These are phyloP conservation scores for Heliangelus exortis DNA, from an alignment of 2,797 vertebrate species.

Conservation along the genomic window DNA sequence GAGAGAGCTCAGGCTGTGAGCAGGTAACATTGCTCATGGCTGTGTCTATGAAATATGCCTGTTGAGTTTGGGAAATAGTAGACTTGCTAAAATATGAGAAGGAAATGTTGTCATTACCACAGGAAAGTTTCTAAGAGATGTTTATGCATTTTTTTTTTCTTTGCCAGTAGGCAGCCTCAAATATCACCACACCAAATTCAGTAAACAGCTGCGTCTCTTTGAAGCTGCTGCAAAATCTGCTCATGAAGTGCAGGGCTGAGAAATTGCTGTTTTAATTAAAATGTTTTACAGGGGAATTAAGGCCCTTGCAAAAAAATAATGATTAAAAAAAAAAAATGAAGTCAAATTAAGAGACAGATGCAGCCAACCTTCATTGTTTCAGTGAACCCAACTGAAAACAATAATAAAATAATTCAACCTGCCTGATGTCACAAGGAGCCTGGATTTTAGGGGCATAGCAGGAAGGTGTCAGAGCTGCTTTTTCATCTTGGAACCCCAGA, in stretches of 20 bases:
- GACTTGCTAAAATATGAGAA: conserved; percentile 37
- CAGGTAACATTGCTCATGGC: not conserved
- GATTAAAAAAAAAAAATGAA: conserved; percentile 38
- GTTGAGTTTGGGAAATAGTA: conserved; percentile 36
- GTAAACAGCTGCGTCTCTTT: conserved; percentile 49
- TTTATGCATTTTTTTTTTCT: conserved; percentile 46
- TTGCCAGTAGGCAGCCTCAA: conserved; percentile 43
- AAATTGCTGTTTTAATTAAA: conserved; percentile 57
- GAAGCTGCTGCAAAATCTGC: conserved; percentile 19
- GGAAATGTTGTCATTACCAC: conserved; percentile 51
- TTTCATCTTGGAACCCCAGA: not conserved
- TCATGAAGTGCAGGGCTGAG: not conserved
- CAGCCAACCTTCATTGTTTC: conserved; percentile 28
- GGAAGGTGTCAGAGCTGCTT: not conserved
- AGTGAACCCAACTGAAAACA: not conserved
- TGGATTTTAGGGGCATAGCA: not conserved
- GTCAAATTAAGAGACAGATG: not conserved
- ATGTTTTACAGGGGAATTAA: conserved; percentile 45
- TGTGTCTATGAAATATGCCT: not conserved
- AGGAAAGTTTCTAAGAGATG: conserved; percentile 37
- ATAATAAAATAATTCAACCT: not conserved
- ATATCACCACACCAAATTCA: conserved; percentile 31
- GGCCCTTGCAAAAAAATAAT: conserved; percentile 40
- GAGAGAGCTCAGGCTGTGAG: not conserved
- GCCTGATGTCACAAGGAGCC: not conserved